A percentile compares a stretch with the other conserved stretches of the same genome.
Conservation (phyloP, 2,888 invertebrate genomes). For the Scaptomyza reducta region DNA sequence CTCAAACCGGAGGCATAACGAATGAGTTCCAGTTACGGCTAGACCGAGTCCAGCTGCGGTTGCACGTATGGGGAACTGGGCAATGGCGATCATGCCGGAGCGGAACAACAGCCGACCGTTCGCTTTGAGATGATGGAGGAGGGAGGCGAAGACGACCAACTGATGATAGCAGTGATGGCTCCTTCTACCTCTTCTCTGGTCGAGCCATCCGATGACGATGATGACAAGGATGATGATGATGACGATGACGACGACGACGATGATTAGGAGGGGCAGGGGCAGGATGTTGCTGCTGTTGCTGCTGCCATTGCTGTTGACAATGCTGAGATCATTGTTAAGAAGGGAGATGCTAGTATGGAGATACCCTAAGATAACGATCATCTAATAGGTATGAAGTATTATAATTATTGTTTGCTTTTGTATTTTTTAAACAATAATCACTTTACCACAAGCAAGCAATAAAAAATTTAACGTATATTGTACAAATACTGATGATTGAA, state of each 20-base stretch:
- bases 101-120: neutral
- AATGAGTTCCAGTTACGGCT: neutral
- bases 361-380: constrained; percentile 8
- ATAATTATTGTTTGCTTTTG: constrained; percentile 16
- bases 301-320: neutral
- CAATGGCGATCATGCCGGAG: constrained; percentile 61
- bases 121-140: constrained; percentile 28
- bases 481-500: neutral
- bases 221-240: too few relatives aligned
- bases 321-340: neutral
- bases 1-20: neutral
- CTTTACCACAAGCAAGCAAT: constrained; percentile 6
- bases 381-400: neutral
- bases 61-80: constrained; percentile 55
- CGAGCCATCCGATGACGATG: too few relatives aligned
- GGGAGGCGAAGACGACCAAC: constrained; percentile 12
- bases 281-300: constrained; percentile 3
- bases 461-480: neutral
- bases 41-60: too few relatives aligned
- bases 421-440: constrained; percentile 15
- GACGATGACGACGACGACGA: constrained; percentile 18
- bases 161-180: constrained; percentile 36
- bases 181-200: constrained; percentile 17
- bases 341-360: neutral
- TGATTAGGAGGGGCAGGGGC: constrained; percentile 13